phyloP scores from a whole-genome alignment of 37 sponge, comb jelly and placozoan genomes.

The Petrosia ficiformis region DNA sequence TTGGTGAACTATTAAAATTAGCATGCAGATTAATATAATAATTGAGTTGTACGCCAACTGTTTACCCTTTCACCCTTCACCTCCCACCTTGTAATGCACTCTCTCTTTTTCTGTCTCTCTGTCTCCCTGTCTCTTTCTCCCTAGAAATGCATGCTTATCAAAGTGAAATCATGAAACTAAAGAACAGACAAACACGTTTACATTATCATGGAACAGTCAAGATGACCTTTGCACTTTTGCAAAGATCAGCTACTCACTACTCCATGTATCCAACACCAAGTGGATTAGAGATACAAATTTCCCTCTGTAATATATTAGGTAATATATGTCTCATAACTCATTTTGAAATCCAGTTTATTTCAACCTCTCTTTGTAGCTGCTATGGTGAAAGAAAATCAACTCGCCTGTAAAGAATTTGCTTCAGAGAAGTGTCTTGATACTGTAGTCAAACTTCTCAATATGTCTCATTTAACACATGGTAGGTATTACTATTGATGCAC shows the following conservation, averaged over 20 bases:
- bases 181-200: neutral
- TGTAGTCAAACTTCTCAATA: neutral
- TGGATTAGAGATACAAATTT: neutral
- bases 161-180: neutral
- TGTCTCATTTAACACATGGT: neutral
- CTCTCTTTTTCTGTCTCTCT: no score
- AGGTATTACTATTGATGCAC: neutral
- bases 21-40: no score
- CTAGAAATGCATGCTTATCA: neutral
- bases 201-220: neutral
- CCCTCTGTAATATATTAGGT: neutral
- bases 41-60: no score
- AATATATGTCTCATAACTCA: neutral
- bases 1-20: no score
- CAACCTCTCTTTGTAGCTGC: neutral
- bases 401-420: neutral
- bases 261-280: neutral
- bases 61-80: no score
- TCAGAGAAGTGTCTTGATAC: neutral
- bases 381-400: neutral
- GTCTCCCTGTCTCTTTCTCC: no score
- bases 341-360: neutral
- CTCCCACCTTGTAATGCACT: no score
- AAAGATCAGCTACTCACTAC: neutral
- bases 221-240: neutral